Conservation (phyloP, 23 tunicate genomes). For the Ciona savignyi region DNA sequence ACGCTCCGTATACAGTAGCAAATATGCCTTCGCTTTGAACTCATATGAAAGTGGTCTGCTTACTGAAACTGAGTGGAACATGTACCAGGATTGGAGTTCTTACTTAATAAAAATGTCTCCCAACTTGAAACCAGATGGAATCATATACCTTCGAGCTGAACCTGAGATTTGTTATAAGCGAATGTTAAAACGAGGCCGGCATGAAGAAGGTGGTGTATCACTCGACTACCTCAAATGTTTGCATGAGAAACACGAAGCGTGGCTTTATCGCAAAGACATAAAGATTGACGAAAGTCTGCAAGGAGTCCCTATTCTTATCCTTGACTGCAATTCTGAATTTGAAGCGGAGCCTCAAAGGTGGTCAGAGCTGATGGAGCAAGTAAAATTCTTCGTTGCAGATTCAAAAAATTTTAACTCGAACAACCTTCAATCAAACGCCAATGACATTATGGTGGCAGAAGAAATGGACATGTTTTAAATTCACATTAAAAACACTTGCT, state of each 20-base stretch:
- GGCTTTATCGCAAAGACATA: conserved; percentile 56
- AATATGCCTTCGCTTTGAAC: conserved; percentile 80
- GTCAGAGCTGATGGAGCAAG: conserved; percentile 39
- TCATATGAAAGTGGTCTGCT: conserved; percentile 82
- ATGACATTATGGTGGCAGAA: too few relatives aligned
- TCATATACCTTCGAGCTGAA: conserved; percentile 70
- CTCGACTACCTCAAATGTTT: conserved; percentile 54
- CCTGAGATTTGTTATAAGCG: conserved; percentile 74
- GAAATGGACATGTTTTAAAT: too few relatives aligned
- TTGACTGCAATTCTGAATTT: conserved; percentile 80
- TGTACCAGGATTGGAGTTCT: conserved; percentile 80
- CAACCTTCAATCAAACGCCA: not conserved
- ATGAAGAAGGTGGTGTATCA: conserved; percentile 76
- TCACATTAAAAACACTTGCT: too few relatives aligned
- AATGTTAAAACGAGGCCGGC: conserved; percentile 76
- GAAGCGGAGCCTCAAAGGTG: conserved; percentile 25
- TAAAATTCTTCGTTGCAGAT: not conserved
- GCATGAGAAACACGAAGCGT: conserved; percentile 90
- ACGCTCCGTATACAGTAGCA: conserved; percentile 81
- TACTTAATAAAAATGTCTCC: conserved; percentile 44
- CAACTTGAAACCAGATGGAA: conserved; percentile 64
- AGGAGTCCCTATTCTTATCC: conserved; percentile 50
- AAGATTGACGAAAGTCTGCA: conserved; percentile 33
- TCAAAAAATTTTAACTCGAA: not conserved
- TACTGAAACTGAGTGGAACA: conserved; percentile 89